These are phyloP conservation scores for Neoarius graeffei DNA, from an alignment of 2,113 vertebrate genomes.

Conservation along the genomic window DNA sequence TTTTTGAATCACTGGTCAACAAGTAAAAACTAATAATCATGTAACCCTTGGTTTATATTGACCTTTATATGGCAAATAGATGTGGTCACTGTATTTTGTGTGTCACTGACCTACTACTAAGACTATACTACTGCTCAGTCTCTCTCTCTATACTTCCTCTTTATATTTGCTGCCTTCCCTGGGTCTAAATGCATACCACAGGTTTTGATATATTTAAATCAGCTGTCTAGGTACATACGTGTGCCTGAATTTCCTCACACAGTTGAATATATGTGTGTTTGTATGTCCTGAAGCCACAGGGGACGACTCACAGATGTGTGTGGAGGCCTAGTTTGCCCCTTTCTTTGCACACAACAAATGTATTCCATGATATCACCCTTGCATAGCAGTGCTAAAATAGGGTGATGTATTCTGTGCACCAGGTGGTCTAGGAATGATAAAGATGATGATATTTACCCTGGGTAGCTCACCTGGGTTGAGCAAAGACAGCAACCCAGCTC, in stretches of 20 bases:
- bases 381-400: not conserved
- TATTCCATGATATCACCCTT: constrained; percentile 24
- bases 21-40: not conserved
- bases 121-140: not conserved
- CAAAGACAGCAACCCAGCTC: constrained; percentile 36
- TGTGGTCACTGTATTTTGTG: not conserved
- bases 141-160: not conserved
- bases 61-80: not conserved
- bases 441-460: constrained; percentile 14
- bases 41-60: not conserved
- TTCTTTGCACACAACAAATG: constrained; percentile 20
- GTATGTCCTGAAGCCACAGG: constrained; percentile 44
- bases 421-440: constrained; percentile 23
- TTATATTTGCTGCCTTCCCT: not conserved
- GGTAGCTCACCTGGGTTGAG: constrained; percentile 22
- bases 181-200: not conserved
- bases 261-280: constrained; percentile 22
- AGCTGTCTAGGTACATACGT: constrained; percentile 48
- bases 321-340: not conserved
- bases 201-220: constrained; percentile 43
- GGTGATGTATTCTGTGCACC: constrained; percentile 36
- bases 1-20: not conserved
- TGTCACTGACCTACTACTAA: constrained; percentile 19
- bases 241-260: constrained; percentile 32
- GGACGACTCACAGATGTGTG: constrained; percentile 53